A percentile compares a stretch with the other conserved stretches of the same genome.
Conservation (phyloP, 2,797 vertebrate species). For the Bryconaethiops microstoma region DNA sequence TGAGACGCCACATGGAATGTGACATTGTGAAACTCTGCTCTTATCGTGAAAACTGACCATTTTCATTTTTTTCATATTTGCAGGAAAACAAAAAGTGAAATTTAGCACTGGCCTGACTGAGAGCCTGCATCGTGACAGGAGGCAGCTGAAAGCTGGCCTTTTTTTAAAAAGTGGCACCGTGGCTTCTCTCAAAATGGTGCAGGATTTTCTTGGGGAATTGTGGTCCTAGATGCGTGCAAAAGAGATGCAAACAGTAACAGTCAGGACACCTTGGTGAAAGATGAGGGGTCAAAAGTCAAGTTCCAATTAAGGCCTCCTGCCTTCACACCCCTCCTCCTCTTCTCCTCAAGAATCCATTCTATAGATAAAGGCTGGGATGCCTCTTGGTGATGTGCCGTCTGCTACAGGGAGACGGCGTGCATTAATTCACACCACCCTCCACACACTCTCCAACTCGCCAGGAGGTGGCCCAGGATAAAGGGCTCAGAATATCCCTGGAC, state of each 20-base stretch:
- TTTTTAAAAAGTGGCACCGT: not conserved
- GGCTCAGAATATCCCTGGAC: conserved; percentile 68
- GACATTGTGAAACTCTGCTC: conserved; percentile 33
- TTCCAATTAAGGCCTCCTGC: conserved; percentile 64
- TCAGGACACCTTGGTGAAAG: conserved; percentile 65
- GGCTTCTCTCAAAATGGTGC: not conserved
- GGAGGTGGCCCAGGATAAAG: conserved; percentile 72
- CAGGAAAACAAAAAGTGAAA: conserved; percentile 61
- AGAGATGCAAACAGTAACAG: conserved; percentile 41
- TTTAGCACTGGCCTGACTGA: conserved; percentile 62
- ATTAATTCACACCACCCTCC: conserved; percentile 51
- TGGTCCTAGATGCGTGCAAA: conserved; percentile 28
- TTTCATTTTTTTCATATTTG: conserved; percentile 50
- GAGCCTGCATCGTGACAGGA: conserved; percentile 64
- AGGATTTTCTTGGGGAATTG: conserved; percentile 11
- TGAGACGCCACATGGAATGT: conserved; percentile 30
- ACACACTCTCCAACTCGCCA: conserved; percentile 45
- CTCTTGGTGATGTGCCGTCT: conserved; percentile 18
- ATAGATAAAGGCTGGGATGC: conserved; percentile 43
- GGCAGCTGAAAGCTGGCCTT: conserved; percentile 27
- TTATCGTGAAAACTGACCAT: conserved; percentile 14
- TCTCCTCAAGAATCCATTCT: conserved; percentile 31
- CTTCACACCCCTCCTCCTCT: conserved; percentile 2
- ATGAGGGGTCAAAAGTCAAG: conserved; percentile 62
- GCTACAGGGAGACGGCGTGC: conserved; percentile 42